Evolutionary conservation across 2,113 vertebrate species (phyloP).

Genomic region (Paramormyrops kingsleyae): DNA sequence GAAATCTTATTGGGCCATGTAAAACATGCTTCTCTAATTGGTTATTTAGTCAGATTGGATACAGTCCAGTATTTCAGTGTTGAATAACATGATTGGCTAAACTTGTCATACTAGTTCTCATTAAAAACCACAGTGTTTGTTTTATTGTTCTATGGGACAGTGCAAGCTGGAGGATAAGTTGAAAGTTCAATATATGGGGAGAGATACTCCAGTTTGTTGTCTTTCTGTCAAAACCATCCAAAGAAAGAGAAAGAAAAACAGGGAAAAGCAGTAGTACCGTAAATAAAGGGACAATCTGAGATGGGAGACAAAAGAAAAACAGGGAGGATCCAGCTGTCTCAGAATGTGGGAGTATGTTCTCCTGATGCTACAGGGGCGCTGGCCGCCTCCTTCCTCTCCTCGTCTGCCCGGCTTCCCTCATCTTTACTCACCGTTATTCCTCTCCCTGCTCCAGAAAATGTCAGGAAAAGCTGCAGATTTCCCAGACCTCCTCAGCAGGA

Average conservation of each 20-base stretch:
- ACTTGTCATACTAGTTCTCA: not conserved
- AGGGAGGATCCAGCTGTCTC: conserved; percentile 27
- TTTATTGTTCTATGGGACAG: not conserved
- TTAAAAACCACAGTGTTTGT: not conserved
- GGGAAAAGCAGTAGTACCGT: conserved; percentile 22
- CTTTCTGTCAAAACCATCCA: conserved; percentile 35
- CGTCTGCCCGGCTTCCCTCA: conserved; percentile 2
- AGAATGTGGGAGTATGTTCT: conserved; percentile 28
- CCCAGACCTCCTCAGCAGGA: conserved; percentile 63
- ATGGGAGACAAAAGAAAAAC: conserved; percentile 31
- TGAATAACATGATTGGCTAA: not conserved
- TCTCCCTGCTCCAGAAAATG: conserved; percentile 58
- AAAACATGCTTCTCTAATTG: not conserved
- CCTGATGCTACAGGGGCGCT: conserved; percentile 49
- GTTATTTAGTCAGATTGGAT: not conserved
- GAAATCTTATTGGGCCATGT: not conserved
- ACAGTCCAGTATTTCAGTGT: not conserved
- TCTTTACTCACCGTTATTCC: conserved; percentile 16
- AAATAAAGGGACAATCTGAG: conserved; percentile 33
- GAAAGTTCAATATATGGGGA: conserved; percentile 9
- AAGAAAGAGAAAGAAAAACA: conserved; percentile 25
- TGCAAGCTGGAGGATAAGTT: not conserved
- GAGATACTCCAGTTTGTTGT: conserved; percentile 35
- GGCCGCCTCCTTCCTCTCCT: conserved; percentile 12
- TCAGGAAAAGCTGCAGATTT: conserved; percentile 69